Conservation (phyloP, 2,113 vertebrate species). For the Oreochromis spilurus region DNA sequence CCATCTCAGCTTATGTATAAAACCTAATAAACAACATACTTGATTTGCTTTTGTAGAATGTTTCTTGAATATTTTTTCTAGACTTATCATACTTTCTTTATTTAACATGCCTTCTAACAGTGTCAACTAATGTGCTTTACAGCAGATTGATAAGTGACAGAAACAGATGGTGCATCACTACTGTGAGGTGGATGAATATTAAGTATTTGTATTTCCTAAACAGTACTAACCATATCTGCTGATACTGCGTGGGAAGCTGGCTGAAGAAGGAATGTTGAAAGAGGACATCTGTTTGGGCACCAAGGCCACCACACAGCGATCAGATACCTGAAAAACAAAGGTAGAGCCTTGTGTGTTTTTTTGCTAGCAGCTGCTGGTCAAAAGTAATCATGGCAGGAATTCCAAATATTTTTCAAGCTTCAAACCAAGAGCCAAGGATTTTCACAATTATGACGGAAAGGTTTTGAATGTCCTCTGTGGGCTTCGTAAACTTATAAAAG, state of each 20-base stretch:
- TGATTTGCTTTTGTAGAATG: not conserved
- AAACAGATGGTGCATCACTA: conserved; percentile 14
- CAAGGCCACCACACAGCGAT: conserved; percentile 87
- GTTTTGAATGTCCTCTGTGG: not conserved
- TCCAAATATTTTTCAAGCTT: not conserved
- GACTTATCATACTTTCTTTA: not conserved
- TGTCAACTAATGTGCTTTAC: not conserved
- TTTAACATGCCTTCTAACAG: not conserved
- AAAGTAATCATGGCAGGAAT: not conserved
- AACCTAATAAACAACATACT: not conserved
- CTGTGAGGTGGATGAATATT: not conserved
- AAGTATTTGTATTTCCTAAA: not conserved
- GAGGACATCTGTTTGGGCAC: conserved; percentile 94
- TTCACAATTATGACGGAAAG: not conserved
- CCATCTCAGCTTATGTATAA: not conserved
- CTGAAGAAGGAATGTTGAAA: conserved; percentile 89
- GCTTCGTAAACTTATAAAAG: not conserved
- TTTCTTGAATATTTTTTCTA: not conserved
- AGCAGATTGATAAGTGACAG: not conserved
- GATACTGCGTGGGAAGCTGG: conserved; percentile 90
- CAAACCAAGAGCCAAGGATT: not conserved
- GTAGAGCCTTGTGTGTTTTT: not conserved
- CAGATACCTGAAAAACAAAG: conserved; percentile 80
- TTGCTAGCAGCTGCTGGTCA: not conserved
- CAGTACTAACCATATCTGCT: conserved; percentile 84